phyloP scores from a whole-genome alignment of 2,113 vertebrate species.

The Eolophus roseicapilla region DNA sequence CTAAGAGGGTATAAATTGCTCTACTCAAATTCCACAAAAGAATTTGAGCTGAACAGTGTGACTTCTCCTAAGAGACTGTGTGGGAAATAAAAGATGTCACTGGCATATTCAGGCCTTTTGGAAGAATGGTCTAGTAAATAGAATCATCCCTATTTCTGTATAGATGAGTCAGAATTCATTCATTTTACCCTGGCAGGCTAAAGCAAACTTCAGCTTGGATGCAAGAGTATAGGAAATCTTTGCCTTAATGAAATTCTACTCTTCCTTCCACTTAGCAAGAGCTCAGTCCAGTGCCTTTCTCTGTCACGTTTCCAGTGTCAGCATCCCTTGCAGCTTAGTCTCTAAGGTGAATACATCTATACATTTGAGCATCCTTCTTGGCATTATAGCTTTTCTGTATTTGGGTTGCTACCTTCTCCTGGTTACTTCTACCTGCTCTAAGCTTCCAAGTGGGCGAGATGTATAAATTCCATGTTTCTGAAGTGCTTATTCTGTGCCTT shows the following conservation, averaged over 20 bases:
- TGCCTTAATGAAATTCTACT: background rate
- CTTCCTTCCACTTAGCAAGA: background rate
- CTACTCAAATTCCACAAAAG: background rate
- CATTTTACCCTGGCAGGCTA: background rate
- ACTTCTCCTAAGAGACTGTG: slow-evolving; percentile 8
- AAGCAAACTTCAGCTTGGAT: background rate
- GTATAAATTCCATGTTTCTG: background rate
- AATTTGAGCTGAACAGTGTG: background rate
- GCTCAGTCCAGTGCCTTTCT: background rate
- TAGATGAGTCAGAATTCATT: slow-evolving; percentile 1
- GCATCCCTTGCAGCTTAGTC: background rate
- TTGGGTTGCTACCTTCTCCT: background rate
- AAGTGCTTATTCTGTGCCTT: background rate
- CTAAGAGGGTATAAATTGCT: background rate
- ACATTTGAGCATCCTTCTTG: background rate
- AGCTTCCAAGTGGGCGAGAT: background rate
- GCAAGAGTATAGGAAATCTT: background rate
- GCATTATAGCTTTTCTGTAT: background rate
- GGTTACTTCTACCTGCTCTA: background rate
- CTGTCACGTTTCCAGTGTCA: background rate
- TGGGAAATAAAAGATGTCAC: slow-evolving; percentile 2
- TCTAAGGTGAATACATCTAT: background rate
- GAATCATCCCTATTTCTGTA: background rate
- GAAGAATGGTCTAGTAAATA: background rate
- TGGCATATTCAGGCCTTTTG: background rate